Evolutionary conservation across 1,140 invertebrate genomes (phyloP).

Genomic region (Anadara kagoshimensis): DNA sequence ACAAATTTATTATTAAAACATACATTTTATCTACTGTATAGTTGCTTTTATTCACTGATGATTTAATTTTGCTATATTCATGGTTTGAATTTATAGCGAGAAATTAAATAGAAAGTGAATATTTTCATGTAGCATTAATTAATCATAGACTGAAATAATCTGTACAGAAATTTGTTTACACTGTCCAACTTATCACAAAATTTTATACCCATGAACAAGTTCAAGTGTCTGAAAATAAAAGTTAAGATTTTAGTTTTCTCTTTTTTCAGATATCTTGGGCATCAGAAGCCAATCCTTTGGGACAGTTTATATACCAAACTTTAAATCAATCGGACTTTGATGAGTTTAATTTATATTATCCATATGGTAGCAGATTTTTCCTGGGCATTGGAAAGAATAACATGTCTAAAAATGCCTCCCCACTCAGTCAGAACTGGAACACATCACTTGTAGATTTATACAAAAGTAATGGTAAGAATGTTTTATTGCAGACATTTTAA

Average conservation of each 20-base stretch:
- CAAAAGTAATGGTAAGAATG: conserved; percentile 35
- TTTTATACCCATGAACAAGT: background rate
- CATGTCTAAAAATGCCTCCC: conserved; percentile 53
- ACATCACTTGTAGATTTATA: conserved; percentile 39
- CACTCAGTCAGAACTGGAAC: conserved; percentile 54
- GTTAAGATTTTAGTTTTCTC: background rate
- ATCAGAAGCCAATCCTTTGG: conserved; percentile 44
- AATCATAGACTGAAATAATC: no score
- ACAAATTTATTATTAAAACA: no score
- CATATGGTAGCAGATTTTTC: conserved; percentile 48
- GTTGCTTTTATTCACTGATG: no score
- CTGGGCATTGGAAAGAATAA: conserved; percentile 63
- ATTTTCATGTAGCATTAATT: no score
- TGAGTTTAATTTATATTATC: conserved; percentile 41
- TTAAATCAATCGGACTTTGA: conserved; percentile 61
- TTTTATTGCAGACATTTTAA: no score
- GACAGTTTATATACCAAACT: conserved; percentile 57
- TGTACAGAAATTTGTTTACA: no score
- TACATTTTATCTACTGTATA: no score
- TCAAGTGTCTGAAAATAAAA: background rate
- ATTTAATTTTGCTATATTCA: no score
- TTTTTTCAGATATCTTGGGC: conserved; percentile 52
- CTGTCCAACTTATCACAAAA: no score
- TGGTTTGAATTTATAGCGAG: no score
- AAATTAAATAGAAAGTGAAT: no score